A percentile compares a stretch with the other conserved stretches of the same genome.
Evolutionary conservation across 2,888 invertebrate genomes (phyloP).

Genomic region (Aspidiotus destructor): DNA sequence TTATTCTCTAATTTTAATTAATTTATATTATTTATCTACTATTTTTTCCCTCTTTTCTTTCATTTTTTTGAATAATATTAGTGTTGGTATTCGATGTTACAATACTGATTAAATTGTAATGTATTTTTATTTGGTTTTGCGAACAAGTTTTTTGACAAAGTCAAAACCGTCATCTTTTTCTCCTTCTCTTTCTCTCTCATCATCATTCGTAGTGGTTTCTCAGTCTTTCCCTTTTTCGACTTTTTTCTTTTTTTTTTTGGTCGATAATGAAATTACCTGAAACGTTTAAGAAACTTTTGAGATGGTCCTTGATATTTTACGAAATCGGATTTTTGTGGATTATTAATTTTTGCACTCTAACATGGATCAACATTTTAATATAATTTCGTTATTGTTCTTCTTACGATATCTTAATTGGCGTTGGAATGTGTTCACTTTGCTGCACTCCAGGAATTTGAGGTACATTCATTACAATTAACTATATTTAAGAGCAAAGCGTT

Average conservation of each 20-base stretch:
- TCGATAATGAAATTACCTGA: constrained; percentile 10
- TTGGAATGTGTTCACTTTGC: constrained; percentile 46
- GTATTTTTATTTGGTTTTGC: background rate
- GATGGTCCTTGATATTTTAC: constrained; percentile 46
- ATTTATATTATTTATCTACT: constrained; percentile 16
- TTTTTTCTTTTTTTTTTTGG: background rate
- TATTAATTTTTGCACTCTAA: constrained; percentile 38
- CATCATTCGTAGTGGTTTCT: background rate
- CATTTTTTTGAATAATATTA: constrained; percentile 23
- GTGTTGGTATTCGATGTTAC: constrained; percentile 5
- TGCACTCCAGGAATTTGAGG: constrained; percentile 75
- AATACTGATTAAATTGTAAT: background rate
- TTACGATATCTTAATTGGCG: constrained; percentile 42
- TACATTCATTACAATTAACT: constrained; percentile 42
- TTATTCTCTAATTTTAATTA: constrained; percentile 18
- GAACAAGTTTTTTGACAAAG: constrained; percentile 1
- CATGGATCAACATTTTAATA: constrained; percentile 41
- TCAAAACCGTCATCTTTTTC: background rate
- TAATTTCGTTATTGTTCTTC: constrained; percentile 53
- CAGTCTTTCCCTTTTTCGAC: background rate
- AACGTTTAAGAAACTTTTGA: constrained; percentile 46
- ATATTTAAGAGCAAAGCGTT: constrained; percentile 27
- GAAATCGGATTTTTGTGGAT: constrained; percentile 30
- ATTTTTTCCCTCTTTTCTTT: constrained; percentile 21
- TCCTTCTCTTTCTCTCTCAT: background rate